A percentile compares a stretch with the other conserved stretches of the same genome.
These are phyloP conservation scores for Drosophila infuscata DNA, from an alignment of 2,888 invertebrate species.

Conservation along the genomic window DNA sequence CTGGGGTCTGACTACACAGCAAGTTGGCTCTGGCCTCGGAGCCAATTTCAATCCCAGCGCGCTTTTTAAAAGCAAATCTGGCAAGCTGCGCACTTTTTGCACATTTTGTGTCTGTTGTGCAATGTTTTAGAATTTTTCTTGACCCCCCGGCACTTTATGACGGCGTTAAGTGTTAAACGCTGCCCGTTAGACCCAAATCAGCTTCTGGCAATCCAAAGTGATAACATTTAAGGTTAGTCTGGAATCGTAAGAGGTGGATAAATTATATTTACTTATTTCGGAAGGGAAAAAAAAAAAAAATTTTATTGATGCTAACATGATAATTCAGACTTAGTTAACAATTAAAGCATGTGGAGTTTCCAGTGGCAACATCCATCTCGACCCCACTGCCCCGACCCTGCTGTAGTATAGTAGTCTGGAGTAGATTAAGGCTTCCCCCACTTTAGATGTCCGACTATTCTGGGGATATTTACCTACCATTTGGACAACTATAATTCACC, in stretches of 20 bases:
- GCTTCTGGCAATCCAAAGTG: constrained; percentile 36
- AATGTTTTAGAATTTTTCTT: constrained; percentile 62
- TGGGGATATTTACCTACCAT: no score
- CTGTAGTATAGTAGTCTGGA: no score
- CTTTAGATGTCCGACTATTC: no score
- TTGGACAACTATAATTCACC: no score
- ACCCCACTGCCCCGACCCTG: no score
- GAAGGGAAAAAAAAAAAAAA: neutral
- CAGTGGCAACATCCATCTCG: no score
- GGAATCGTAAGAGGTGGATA: neutral
- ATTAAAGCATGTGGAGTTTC: neutral
- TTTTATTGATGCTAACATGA: neutral
- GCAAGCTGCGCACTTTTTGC: constrained; percentile 53
- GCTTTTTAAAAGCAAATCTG: constrained; percentile 73
- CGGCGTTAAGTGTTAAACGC: constrained; percentile 58
- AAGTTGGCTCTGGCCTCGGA: constrained; percentile 37
- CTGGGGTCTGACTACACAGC: constrained; percentile 4
- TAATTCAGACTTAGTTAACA: neutral
- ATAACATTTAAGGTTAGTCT: constrained; percentile 31
- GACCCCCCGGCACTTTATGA: constrained; percentile 44
- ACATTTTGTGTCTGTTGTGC: constrained; percentile 56
- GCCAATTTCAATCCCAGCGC: constrained; percentile 63
- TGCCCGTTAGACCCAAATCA: constrained; percentile 36
- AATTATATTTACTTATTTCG: neutral
- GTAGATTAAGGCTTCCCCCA: no score